A percentile compares a stretch with the other conserved stretches of the same genome.
Conservation (phyloP, 1,140 invertebrate species). For the Ditylenchus dipsaci region DNA sequence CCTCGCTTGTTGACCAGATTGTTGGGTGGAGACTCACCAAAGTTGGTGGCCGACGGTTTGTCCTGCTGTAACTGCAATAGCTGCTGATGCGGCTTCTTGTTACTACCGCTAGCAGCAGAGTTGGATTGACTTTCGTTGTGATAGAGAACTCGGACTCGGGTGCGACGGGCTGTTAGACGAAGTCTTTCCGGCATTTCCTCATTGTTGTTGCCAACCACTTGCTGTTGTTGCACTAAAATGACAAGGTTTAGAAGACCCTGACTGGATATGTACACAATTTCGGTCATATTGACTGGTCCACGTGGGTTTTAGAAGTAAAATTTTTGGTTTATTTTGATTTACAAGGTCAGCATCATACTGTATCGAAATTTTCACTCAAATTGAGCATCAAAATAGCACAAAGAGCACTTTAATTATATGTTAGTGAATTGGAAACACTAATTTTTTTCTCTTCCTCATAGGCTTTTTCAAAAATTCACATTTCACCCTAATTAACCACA, state of each 20-base stretch:
- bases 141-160: slow-evolving; percentile 41
- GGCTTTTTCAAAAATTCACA: not conserved
- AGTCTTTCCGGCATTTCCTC: not conserved
- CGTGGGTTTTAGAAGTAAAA: no score
- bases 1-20: slow-evolving; percentile 37
- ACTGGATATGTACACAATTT: no score
- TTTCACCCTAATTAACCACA: not conserved
- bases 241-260: no score
- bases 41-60: slow-evolving; percentile 7
- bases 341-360: no score
- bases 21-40: slow-evolving; percentile 39
- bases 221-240: not conserved
- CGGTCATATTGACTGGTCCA: no score
- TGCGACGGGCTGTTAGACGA: slow-evolving; percentile 19
- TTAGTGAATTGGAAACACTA: no score
- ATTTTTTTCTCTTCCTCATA: no score
- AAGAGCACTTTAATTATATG: no score
- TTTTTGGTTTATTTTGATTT: no score
- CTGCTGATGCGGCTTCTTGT: not conserved
- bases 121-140: not conserved
- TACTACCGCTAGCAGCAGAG: no score
- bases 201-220: slow-evolving; percentile 9
- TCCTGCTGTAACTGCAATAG: slow-evolving; percentile 3
- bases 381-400: no score
- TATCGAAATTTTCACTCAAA: no score